Conservation (phyloP, 2,797 vertebrate genomes). For the Gallirallus australis region DNA sequence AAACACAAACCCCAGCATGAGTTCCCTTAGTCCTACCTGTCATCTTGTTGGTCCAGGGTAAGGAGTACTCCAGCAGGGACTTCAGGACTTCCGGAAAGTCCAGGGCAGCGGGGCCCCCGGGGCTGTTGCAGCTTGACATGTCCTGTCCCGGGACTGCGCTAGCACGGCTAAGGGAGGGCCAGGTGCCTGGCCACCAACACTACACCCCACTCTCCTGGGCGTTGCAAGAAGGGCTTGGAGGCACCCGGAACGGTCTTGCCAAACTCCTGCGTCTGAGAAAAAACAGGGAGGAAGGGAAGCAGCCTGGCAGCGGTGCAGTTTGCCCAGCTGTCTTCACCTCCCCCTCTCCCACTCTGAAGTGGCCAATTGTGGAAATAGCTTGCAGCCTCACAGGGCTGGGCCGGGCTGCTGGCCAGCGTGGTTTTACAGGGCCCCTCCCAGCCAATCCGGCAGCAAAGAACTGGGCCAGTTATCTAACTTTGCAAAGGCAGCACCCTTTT, state of each 20-base stretch:
- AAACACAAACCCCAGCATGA: background rate
- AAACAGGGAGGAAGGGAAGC: slow-evolving; percentile 39
- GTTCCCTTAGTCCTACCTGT: slow-evolving; percentile 75
- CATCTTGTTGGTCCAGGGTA: slow-evolving; percentile 81
- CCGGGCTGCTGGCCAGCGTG: slow-evolving; percentile 63
- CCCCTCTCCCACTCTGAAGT: slow-evolving; percentile 50
- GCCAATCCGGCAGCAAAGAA: slow-evolving; percentile 75
- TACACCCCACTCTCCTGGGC: background rate
- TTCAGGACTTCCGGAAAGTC: slow-evolving; percentile 88
- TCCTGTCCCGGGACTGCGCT: background rate
- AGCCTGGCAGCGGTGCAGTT: slow-evolving; percentile 63
- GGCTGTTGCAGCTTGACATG: slow-evolving; percentile 74
- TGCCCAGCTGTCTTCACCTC: slow-evolving; percentile 58
- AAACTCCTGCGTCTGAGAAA: slow-evolving; percentile 40
- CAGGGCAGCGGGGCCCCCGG: slow-evolving; percentile 74
- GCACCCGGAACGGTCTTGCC: background rate
- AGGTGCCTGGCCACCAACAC: background rate
- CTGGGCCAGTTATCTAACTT: slow-evolving; percentile 81
- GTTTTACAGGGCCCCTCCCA: slow-evolving; percentile 68
- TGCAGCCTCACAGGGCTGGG: slow-evolving; percentile 63
- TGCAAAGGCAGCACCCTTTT: slow-evolving; percentile 66
- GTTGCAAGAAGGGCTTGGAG: background rate
- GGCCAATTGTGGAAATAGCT: slow-evolving; percentile 76
- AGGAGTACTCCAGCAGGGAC: slow-evolving; percentile 87
- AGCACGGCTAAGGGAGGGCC: background rate